Conservation (phyloP, 1,140 invertebrate genomes). For the Leucophenga varia region DNA sequence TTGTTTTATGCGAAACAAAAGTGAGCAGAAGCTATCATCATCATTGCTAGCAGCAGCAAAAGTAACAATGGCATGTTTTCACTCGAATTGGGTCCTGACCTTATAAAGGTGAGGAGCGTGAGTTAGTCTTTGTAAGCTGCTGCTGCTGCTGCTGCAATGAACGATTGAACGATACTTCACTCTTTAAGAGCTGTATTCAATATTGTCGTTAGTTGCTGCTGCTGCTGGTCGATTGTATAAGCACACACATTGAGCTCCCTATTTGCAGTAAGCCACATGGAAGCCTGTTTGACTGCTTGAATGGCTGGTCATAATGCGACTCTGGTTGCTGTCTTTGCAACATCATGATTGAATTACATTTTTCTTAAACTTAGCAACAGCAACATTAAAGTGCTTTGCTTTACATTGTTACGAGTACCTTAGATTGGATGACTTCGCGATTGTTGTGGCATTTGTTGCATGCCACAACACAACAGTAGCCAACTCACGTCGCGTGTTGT, state of each 20-base stretch:
- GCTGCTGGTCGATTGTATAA: no score
- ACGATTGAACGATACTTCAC: conserved; percentile 29
- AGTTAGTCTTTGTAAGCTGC: conserved; percentile 17
- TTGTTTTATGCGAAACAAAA: no score
- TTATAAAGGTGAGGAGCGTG: conserved; percentile 48
- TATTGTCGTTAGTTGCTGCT: conserved; percentile 8
- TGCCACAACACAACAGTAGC: conserved; percentile 28
- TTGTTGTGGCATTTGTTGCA: no score
- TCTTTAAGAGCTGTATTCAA: conserved; percentile 10
- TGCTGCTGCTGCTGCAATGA: conserved; percentile 11
- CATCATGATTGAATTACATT: conserved; percentile 50
- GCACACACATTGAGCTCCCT: no score
- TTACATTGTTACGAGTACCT: conserved; percentile 17
- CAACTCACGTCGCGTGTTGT: neutral
- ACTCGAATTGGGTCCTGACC: conserved; percentile 41
- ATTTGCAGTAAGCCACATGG: no score
- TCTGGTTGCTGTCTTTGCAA: neutral
- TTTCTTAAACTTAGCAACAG: conserved; percentile 28
- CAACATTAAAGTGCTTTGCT: conserved; percentile 21
- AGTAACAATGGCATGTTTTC: no score
- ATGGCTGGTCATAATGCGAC: conserved; percentile 21
- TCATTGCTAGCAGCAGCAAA: no score
- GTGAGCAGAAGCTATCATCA: no score
- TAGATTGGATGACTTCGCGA: conserved; percentile 8
- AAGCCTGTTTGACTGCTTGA: conserved; percentile 19